Conservation (phyloP, 1,140 invertebrate species). For the Brachionus koreanus region DNA sequence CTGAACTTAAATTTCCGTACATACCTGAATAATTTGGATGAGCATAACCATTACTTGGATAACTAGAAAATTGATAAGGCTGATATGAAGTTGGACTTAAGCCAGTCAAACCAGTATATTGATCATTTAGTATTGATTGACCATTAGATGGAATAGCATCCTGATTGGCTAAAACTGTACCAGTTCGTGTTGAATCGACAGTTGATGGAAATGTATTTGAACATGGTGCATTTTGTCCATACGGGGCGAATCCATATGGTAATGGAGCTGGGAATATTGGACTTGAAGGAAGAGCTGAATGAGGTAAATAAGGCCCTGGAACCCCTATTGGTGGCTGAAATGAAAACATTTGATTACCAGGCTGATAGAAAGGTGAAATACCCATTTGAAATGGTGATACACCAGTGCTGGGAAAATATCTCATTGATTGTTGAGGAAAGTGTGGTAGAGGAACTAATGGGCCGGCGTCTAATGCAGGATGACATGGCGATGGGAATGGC, state of each 20-base stretch:
- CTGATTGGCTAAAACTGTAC: not conserved
- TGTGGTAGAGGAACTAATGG: not conserved
- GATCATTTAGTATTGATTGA: not conserved
- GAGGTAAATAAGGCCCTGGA: not conserved
- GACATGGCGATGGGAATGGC: not conserved
- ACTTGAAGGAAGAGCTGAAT: not conserved
- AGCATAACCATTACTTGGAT: not conserved
- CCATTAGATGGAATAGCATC: not conserved
- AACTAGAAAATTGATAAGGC: not conserved
- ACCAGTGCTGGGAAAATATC: not conserved
- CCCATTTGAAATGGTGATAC: not conserved
- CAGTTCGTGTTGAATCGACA: not conserved
- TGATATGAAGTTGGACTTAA: not conserved
- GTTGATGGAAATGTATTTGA: not conserved
- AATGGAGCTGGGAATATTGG: not conserved
- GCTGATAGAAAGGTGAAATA: not conserved
- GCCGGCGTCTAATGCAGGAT: not conserved
- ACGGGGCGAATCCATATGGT: not conserved
- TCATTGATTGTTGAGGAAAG: not conserved
- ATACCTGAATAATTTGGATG: not conserved
- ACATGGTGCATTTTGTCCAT: not conserved
- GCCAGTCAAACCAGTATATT: not conserved
- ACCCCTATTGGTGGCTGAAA: not conserved
- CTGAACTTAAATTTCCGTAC: not conserved
- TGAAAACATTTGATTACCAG: not conserved